phyloP scores from a whole-genome alignment of 30 jellyfish, hydroid and myxozoan genomes.

The Pelagia noctiluca region DNA sequence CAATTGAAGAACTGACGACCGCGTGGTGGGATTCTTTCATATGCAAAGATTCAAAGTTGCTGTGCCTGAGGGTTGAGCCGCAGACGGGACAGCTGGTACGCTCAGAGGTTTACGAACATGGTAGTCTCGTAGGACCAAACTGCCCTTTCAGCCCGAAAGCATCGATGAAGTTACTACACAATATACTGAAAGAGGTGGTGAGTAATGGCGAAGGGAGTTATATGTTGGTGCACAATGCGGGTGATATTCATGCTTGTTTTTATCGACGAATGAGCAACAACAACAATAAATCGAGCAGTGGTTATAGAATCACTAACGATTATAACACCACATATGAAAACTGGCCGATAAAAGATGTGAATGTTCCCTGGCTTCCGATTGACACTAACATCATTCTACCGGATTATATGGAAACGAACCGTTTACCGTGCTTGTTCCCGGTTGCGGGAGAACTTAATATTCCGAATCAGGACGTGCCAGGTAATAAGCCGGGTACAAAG shows the following conservation, averaged over 20 bases:
- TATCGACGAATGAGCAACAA: not conserved
- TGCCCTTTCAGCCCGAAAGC: not conserved
- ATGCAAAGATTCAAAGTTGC: not conserved
- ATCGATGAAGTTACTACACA: slow-evolving; percentile 4
- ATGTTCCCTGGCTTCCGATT: not conserved
- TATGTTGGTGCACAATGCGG: not conserved
- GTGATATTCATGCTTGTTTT: slow-evolving; percentile 5
- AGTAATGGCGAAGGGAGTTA: not conserved
- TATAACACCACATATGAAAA: not conserved
- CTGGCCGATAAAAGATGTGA: not conserved
- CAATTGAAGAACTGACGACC: not conserved
- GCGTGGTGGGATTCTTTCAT: not conserved
- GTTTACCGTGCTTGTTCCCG: slow-evolving; percentile 10
- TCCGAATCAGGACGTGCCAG: slow-evolving; percentile 3
- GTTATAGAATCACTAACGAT: not conserved
- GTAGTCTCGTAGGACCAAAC: slow-evolving; percentile 14
- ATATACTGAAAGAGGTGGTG: not conserved
- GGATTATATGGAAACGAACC: not conserved
- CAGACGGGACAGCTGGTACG: not conserved
- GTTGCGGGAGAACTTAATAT: not conserved
- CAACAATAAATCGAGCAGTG: not conserved
- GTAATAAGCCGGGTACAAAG: not conserved
- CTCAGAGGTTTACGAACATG: not conserved
- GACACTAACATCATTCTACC: slow-evolving; percentile 1
- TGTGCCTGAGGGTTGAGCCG: slow-evolving; percentile 6